A percentile compares a stretch with the other conserved stretches of the same genome.
phyloP scores from a whole-genome alignment of 2,797 vertebrate species.

The Gobionotothen gibberifrons region DNA sequence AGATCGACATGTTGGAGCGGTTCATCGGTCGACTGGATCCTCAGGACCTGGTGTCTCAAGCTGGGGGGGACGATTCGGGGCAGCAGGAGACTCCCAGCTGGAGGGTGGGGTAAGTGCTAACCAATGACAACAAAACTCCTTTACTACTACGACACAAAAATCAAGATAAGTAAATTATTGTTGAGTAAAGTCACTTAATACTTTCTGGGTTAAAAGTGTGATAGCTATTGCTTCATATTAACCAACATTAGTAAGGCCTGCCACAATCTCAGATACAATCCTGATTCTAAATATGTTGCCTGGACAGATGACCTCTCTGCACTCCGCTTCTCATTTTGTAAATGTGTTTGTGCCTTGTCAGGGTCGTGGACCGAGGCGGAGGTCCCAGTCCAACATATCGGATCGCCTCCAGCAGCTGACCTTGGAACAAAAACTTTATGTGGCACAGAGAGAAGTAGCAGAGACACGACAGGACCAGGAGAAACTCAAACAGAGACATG shows the following conservation, averaged over 20 bases:
- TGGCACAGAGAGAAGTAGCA: slow-evolving; percentile 54
- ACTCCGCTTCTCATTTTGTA: neutral
- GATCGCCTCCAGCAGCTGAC: slow-evolving; percentile 54
- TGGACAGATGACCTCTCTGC: neutral
- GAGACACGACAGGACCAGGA: slow-evolving; percentile 45
- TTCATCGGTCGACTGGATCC: slow-evolving; percentile 58
- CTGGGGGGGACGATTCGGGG: neutral
- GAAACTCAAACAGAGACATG: slow-evolving; percentile 39
- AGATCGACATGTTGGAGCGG: slow-evolving; percentile 65
- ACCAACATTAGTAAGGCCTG: no score
- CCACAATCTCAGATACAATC: no score
- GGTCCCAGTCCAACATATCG: slow-evolving; percentile 15
- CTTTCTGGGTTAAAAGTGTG: neutral
- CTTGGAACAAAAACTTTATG: slow-evolving; percentile 63
- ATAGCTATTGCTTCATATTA: no score
- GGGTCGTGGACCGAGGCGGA: slow-evolving; percentile 29
- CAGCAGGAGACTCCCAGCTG: slow-evolving; percentile 15
- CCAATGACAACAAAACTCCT: neutral
- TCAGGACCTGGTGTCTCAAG: slow-evolving; percentile 17
- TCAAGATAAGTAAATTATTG: neutral
- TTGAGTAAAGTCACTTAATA: neutral
- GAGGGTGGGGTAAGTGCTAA: slow-evolving; percentile 50
- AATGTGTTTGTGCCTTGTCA: slow-evolving; percentile 23
- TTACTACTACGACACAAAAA: neutral
- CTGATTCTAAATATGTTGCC: neutral